A percentile compares a stretch with the other conserved stretches of the same genome.
phyloP scores from a whole-genome alignment of 2,113 vertebrate genomes.

The Bucco capensis region DNA sequence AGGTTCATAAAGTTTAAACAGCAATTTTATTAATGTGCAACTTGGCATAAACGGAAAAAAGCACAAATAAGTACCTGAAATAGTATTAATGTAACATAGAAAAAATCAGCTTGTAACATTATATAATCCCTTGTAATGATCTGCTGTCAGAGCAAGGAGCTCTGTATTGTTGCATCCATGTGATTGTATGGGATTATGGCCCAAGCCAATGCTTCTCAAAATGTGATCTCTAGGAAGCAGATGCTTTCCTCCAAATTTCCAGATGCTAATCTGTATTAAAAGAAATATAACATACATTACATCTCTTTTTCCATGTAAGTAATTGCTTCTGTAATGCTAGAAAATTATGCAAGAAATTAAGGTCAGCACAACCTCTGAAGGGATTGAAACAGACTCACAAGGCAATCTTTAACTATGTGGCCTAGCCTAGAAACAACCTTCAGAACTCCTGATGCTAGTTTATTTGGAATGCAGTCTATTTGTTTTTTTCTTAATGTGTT shows the following conservation, averaged over 20 bases:
- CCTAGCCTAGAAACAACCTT: background rate
- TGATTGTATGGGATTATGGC: background rate
- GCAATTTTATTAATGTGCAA: background rate
- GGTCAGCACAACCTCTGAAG: background rate
- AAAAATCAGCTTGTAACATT: background rate
- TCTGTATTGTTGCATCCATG: background rate
- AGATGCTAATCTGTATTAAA: background rate
- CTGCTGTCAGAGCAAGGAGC: background rate
- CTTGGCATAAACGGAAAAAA: background rate
- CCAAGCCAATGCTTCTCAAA: background rate
- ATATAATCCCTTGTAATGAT: background rate
- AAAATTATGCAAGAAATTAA: background rate
- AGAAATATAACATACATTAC: background rate
- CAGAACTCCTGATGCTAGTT: background rate
- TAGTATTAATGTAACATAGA: background rate
- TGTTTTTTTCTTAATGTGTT: background rate
- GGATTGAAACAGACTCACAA: background rate
- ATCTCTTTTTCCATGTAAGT: background rate
- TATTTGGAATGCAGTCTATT: slow-evolving; percentile 1
- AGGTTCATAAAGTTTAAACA: background rate
- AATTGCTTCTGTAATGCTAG: background rate
- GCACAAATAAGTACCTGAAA: background rate
- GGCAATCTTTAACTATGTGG: background rate
- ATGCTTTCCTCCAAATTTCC: background rate
- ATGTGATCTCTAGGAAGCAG: background rate